phyloP scores from a whole-genome alignment of 2,888 invertebrate species.

The Hermaeophaga mercurialis region DNA sequence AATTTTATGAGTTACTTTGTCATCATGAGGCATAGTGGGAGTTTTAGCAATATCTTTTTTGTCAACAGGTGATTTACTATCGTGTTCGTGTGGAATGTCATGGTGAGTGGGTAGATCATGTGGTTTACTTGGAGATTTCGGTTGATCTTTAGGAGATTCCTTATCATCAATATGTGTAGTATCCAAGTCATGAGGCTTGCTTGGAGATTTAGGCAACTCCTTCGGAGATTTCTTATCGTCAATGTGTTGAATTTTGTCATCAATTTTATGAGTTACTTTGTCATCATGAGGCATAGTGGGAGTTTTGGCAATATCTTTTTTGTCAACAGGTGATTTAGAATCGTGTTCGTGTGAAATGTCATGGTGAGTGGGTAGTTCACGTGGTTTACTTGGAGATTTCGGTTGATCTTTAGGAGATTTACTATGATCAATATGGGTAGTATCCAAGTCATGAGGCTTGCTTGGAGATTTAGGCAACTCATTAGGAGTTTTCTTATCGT shows the following conservation, averaged over 20 bases:
- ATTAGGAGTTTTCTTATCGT: too few species aligned
- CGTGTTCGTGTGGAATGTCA: not conserved
- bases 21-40: not conserved
- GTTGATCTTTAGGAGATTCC: not conserved
- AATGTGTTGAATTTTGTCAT: too few species aligned
- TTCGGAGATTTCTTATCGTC: too few species aligned
- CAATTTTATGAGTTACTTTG: too few species aligned
- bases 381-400: not conserved
- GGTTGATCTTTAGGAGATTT: too few species aligned
- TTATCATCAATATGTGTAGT: too few species aligned
- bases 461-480: not conserved
- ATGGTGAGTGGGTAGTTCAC: not conserved
- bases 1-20: not conserved
- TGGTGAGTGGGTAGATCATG: not conserved
- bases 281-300: too few species aligned
- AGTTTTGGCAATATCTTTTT: too few species aligned
- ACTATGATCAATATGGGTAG: too few species aligned
- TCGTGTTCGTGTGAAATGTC: not conserved
- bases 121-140: not conserved
- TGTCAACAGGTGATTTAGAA: not conserved
- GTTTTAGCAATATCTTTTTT: not conserved
- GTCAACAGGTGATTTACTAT: not conserved
- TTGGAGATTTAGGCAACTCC: too few species aligned
- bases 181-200: too few species aligned
- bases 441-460: not conserved